Percentiles rank a stretch among this genome's conserved stretches.
These are phyloP conservation scores for Cephalopachus bancanus DNA, from an alignment of 2,797 vertebrate genomes.

Conservation along the genomic window DNA sequence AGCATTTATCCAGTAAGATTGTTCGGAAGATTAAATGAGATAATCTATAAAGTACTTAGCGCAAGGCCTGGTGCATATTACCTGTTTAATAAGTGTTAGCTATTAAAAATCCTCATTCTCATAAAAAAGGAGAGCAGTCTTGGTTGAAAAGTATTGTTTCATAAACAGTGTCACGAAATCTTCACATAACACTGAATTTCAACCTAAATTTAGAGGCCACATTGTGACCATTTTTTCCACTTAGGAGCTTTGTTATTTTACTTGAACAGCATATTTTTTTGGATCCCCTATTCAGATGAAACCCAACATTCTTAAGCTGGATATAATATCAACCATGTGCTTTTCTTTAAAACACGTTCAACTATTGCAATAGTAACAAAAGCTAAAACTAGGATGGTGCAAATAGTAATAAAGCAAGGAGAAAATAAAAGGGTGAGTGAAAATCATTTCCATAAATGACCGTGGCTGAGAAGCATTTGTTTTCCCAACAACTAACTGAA, in stretches of 20 bases:
- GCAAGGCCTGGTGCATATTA: neutral
- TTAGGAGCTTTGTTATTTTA: slow-evolving; percentile 53
- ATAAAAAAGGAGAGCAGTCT: neutral
- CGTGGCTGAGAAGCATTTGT: neutral
- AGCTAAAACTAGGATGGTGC: neutral
- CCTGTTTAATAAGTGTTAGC: neutral
- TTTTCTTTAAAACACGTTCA: slow-evolving; percentile 25
- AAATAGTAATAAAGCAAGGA: neutral
- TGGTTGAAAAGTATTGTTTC: neutral
- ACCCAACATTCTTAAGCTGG: neutral
- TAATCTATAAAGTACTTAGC: neutral
- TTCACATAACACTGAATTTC: neutral
- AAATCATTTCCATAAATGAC: neutral
- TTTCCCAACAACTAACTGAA: neutral
- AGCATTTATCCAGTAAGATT: neutral
- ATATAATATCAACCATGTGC: neutral
- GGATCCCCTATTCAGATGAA: neutral
- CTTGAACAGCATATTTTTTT: slow-evolving; percentile 22
- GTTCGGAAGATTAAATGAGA: neutral
- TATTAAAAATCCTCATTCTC: neutral
- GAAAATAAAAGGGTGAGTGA: neutral
- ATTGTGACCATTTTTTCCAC: neutral
- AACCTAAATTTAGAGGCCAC: neutral
- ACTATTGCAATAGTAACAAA: neutral
- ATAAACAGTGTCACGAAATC: slow-evolving; percentile 3